phyloP scores from a whole-genome alignment of 2,113 vertebrate species.

The Pelodiscus sinensis region DNA sequence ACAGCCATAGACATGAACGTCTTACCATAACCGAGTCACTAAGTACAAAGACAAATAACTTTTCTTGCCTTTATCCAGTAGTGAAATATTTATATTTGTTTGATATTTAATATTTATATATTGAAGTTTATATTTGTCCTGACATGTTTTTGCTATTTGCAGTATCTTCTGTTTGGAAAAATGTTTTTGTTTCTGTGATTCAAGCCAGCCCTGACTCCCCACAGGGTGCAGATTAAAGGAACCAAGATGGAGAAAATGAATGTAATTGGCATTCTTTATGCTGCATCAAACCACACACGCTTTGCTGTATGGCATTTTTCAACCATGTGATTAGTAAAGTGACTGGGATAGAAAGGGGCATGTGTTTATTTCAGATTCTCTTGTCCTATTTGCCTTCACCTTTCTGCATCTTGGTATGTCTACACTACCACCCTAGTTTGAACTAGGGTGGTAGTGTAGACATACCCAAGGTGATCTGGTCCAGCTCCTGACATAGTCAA shows the following conservation, averaged over 20 bases:
- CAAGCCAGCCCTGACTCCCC: neutral
- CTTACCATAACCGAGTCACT: neutral
- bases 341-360: neutral
- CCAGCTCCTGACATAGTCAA: neutral
- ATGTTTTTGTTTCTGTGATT: neutral
- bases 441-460: no score
- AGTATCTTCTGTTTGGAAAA: neutral
- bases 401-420: neutral
- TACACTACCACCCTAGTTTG: no score
- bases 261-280: neutral
- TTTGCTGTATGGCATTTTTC: neutral
- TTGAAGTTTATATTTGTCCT: neutral
- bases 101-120: no score
- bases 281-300: neutral
- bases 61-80: neutral
- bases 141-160: neutral
- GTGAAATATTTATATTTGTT: neutral
- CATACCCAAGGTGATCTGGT: no score
- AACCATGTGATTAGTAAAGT: neutral
- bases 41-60: neutral
- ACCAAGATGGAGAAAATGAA: neutral
- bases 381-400: neutral
- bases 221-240: neutral
- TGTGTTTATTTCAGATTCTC: neutral
- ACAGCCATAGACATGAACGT: neutral